phyloP scores from a whole-genome alignment of 2,888 invertebrate species.

The Phyllotreta cruciferae region DNA sequence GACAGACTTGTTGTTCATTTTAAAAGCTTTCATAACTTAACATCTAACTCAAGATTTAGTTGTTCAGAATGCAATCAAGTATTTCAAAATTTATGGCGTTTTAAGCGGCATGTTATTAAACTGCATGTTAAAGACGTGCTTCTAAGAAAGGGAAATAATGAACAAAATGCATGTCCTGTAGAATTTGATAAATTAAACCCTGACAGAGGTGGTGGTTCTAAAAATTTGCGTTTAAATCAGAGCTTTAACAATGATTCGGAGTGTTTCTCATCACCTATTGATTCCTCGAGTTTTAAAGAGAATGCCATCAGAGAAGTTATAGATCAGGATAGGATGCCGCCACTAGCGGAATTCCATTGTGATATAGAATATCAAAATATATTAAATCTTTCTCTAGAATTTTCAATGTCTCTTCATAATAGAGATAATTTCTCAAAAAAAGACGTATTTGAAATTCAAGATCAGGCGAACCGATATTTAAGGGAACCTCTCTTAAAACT shows the following conservation, averaged over 20 bases:
- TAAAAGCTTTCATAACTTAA: background rate
- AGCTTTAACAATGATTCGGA: no score
- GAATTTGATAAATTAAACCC: background rate
- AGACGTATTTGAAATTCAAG: slow-evolving; percentile 22
- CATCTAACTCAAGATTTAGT: background rate
- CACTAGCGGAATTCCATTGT: background rate
- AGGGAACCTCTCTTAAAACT: slow-evolving; percentile 4
- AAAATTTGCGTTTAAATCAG: background rate
- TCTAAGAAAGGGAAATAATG: background rate
- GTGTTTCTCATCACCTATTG: no score
- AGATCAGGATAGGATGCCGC: background rate
- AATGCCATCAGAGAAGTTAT: no score
- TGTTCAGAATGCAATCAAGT: slow-evolving; percentile 18
- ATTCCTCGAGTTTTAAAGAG: no score
- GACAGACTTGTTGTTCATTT: no score
- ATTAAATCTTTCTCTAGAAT: background rate
- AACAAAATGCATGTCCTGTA: background rate
- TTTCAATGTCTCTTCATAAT: slow-evolving; percentile 19
- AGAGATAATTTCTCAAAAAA: slow-evolving; percentile 24
- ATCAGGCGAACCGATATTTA: background rate
- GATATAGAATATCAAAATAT: background rate
- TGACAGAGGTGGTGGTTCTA: background rate
- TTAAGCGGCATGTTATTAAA: slow-evolving; percentile 19
- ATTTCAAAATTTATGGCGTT: slow-evolving; percentile 18
- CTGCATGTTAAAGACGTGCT: slow-evolving; percentile 7